Conservation (phyloP, 2,797 vertebrate genomes). For the Hypotaenidia philippensis region DNA sequence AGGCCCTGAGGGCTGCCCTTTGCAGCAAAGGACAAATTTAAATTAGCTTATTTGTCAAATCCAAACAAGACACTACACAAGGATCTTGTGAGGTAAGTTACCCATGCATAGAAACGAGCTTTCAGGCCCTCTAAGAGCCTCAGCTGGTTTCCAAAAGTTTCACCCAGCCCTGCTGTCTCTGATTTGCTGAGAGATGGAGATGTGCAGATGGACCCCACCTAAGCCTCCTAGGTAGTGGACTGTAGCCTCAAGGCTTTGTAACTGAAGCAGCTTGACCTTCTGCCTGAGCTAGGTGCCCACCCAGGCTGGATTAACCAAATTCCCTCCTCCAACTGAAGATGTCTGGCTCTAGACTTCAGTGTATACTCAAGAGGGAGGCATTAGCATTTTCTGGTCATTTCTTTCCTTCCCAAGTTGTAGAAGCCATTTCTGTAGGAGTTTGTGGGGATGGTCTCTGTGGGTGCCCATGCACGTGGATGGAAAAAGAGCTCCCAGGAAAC, state of each 20-base stretch:
- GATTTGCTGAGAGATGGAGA: not conserved
- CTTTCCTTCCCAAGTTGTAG: not conserved
- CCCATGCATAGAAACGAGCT: not conserved
- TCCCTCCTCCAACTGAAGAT: not conserved
- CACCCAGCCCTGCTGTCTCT: not conserved
- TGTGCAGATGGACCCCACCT: not conserved
- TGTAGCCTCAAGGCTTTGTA: not conserved
- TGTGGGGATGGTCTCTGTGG: not conserved
- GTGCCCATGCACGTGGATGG: not conserved
- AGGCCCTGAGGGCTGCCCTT: not conserved
- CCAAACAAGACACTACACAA: not conserved
- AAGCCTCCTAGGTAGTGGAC: accelerated
- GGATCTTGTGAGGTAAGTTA: not conserved
- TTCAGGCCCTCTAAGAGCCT: not conserved
- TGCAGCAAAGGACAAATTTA: not conserved
- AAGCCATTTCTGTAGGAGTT: not conserved
- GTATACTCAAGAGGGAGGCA: not conserved
- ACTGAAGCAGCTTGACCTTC: not conserved
- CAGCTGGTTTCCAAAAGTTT: not conserved
- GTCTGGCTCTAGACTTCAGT: not conserved
- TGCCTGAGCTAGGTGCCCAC: not conserved
- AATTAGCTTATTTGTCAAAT: not conserved
- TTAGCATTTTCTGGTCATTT: not conserved
- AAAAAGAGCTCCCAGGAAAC: not conserved
- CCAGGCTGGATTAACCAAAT: not conserved